phyloP scores from a whole-genome alignment of 2,888 invertebrate genomes.

The Drosophila neutralis region DNA sequence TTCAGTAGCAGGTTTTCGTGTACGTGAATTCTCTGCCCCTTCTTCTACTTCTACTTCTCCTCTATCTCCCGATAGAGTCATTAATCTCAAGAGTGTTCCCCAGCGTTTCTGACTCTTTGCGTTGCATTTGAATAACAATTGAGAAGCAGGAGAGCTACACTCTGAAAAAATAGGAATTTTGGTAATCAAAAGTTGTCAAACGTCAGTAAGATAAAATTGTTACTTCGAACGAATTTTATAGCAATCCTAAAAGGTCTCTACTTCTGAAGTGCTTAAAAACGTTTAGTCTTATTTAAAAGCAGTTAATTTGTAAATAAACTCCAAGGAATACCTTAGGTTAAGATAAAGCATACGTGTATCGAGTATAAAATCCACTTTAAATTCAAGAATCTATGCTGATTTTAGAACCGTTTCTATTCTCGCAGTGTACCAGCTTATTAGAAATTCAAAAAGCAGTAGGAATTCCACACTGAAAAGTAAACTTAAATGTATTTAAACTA shows the following conservation, averaged over 20 bases:
- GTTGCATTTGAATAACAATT: conserved; percentile 69
- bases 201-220: not conserved
- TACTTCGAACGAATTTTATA: not conserved
- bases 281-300: not conserved
- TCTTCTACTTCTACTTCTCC: not conserved
- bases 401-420: not conserved
- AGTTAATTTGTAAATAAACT: not conserved
- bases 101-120: conserved; percentile 16
- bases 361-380: not conserved
- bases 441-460: conserved; percentile 24
- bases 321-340: not conserved
- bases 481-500: not conserved
- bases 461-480: not conserved
- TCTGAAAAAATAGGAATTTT: not conserved
- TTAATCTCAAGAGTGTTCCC: conserved; percentile 63
- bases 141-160: conserved; percentile 16
- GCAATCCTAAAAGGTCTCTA: not conserved
- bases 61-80: conserved; percentile 47
- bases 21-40: conserved; percentile 21
- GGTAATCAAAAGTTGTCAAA: not conserved
- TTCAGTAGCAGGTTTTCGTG: conserved; percentile 52
- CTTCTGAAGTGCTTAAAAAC: not conserved
- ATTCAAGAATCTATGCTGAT: not conserved
- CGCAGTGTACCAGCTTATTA: conserved; percentile 20
- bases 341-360: not conserved